These are phyloP conservation scores for Vandiemenella viatica DNA, from an alignment of 2,888 invertebrate genomes.

Conservation along the genomic window DNA sequence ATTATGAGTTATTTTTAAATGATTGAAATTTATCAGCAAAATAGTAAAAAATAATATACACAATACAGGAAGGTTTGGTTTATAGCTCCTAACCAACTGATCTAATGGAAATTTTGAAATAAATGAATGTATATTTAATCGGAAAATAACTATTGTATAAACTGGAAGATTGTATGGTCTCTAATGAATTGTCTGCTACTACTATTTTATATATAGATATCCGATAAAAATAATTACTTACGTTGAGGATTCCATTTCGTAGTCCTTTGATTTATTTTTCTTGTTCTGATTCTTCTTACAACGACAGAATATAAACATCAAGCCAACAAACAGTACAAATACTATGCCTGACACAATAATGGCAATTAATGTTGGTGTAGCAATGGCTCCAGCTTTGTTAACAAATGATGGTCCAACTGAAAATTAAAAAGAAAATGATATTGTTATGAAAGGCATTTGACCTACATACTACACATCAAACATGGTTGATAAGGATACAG, in stretches of 20 bases:
- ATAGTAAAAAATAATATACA: no score
- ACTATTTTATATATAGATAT: no score
- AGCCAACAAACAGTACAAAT: constrained; percentile 57
- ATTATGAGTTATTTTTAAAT: no score
- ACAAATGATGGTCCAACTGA: constrained; percentile 69
- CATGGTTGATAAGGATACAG: not conserved
- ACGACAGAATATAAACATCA: constrained; percentile 69
- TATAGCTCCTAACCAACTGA: no score
- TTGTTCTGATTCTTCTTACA: constrained; percentile 69
- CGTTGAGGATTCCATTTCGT: constrained; percentile 58
- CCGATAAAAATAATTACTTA: no score
- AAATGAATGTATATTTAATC: no score
- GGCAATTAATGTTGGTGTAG: constrained; percentile 63
- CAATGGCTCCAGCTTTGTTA: constrained; percentile 58
- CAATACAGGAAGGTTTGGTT: no score
- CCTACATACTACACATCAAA: not conserved
- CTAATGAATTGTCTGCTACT: no score
- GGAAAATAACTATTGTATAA: no score
- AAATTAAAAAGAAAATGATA: constrained; percentile 19
- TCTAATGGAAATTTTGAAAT: no score
- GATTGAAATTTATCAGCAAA: no score
- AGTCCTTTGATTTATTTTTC: constrained; percentile 67
- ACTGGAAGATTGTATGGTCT: no score
- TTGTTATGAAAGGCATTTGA: not conserved
- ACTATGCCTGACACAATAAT: constrained; percentile 66